Evolutionary conservation across 2,888 invertebrate species (phyloP).

Genomic region (Agrochola macilenta): DNA sequence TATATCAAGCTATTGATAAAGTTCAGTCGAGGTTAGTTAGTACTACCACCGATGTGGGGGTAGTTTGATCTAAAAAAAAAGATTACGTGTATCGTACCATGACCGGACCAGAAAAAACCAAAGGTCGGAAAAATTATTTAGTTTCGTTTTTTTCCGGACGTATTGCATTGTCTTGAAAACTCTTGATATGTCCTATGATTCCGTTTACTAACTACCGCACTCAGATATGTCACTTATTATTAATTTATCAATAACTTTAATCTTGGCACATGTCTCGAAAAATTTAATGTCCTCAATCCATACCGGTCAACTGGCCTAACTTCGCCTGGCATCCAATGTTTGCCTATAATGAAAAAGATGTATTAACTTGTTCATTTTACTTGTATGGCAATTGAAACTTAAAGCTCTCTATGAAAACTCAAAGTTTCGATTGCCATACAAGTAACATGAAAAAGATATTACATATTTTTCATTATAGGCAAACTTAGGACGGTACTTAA

Average conservation of each 20-base stretch:
- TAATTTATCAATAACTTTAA: background rate
- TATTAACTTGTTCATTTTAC: too few species aligned
- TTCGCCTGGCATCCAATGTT: too few species aligned
- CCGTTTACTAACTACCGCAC: background rate
- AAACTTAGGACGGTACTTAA: too few species aligned
- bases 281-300: background rate
- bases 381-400: too few species aligned
- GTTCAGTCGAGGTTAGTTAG: slow-evolving; percentile 75
- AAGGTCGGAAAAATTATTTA: fast-evolving
- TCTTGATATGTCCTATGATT: background rate
- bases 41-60: slow-evolving; percentile 72
- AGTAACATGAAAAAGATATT: too few species aligned
- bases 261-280: background rate
- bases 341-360: too few species aligned
- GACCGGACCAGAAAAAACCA: background rate
- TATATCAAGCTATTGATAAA: slow-evolving; percentile 73
- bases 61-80: slow-evolving; percentile 25
- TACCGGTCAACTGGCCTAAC: too few species aligned
- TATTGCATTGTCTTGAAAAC: background rate
- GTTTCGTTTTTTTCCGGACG: background rate
- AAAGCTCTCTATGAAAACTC: too few species aligned
- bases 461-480: too few species aligned
- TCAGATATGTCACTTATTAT: background rate
- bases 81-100: background rate
- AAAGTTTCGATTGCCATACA: too few species aligned